Evolutionary conservation across 2,797 vertebrate genomes (phyloP).

Genomic region (Tokudaia tokunoshimensis): DNA sequence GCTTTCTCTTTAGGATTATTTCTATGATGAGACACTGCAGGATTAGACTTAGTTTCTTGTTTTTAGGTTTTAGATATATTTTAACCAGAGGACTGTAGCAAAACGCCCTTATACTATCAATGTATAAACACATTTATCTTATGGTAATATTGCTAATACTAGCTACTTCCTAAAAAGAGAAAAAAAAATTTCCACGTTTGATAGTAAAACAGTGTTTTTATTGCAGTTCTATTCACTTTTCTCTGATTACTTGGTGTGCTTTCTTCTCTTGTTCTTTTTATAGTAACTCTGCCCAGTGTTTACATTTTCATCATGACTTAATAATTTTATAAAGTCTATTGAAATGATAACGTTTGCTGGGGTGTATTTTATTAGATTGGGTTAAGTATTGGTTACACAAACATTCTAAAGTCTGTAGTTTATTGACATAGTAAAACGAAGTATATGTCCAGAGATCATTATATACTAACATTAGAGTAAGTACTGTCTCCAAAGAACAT

Average conservation of each 20-base stretch:
- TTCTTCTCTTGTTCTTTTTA: background rate
- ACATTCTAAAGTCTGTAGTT: conserved; percentile 64
- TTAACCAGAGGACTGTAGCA: conserved; percentile 12
- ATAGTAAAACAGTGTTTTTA: conserved; percentile 19
- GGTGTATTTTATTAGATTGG: conserved; percentile 51
- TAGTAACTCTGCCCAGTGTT: conserved; percentile 4
- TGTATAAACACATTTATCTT: background rate
- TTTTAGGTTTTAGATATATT: conserved; percentile 34
- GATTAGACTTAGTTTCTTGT: background rate
- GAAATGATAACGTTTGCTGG: conserved; percentile 18
- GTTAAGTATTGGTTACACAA: conserved; percentile 68
- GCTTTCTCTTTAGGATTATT: conserved; percentile 6
- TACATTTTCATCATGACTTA: background rate
- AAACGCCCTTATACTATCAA: background rate
- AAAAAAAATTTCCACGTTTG: conserved; percentile 21
- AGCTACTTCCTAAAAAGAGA: conserved; percentile 6
- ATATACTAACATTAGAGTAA: conserved; percentile 57
- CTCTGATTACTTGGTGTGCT: background rate
- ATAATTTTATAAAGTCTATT: conserved; percentile 24
- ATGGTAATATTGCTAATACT: background rate
- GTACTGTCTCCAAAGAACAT: conserved; percentile 51
- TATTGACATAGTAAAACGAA: conserved; percentile 69
- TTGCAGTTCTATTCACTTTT: conserved; percentile 25
- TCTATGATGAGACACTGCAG: conserved; percentile 17
- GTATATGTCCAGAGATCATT: conserved; percentile 56